Conservation (phyloP, 1,140 invertebrate species). For the Neodiprion pinetum region DNA sequence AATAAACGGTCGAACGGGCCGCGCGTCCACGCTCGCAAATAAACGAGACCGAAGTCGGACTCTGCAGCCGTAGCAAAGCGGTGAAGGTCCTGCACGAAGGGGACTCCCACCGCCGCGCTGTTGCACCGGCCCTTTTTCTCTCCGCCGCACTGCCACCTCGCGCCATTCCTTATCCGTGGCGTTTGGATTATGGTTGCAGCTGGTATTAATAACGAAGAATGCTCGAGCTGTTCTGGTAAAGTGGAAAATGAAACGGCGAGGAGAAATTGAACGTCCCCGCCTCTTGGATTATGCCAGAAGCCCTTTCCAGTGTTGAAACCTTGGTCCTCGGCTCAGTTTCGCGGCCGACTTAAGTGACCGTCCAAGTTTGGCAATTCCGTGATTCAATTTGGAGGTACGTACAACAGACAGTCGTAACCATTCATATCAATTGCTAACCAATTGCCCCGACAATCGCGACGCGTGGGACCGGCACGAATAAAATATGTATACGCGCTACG, state of each 20-base stretch:
- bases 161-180: not conserved
- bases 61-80: not conserved
- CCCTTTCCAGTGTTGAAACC: not conserved
- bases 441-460: not conserved
- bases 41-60: not conserved
- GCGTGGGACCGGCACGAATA: not conserved
- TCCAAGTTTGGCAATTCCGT: constrained; percentile 1
- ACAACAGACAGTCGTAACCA: not conserved
- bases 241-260: not conserved
- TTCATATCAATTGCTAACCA: not conserved
- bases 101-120: not conserved
- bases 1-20: constrained; percentile 10
- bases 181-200: not conserved
- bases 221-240: not conserved
- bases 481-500: not conserved
- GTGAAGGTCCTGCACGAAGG: not conserved
- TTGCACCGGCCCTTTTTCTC: not conserved
- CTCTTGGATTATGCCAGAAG: not conserved
- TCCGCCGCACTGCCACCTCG: not conserved
- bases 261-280: not conserved
- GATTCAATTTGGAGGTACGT: not conserved
- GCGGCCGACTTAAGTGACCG: not conserved
- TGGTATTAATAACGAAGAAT: not conserved
- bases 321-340: not conserved
- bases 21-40: constrained; percentile 6